Conservation (phyloP, 1,140 invertebrate species). For the Listronotus bonariensis region DNA sequence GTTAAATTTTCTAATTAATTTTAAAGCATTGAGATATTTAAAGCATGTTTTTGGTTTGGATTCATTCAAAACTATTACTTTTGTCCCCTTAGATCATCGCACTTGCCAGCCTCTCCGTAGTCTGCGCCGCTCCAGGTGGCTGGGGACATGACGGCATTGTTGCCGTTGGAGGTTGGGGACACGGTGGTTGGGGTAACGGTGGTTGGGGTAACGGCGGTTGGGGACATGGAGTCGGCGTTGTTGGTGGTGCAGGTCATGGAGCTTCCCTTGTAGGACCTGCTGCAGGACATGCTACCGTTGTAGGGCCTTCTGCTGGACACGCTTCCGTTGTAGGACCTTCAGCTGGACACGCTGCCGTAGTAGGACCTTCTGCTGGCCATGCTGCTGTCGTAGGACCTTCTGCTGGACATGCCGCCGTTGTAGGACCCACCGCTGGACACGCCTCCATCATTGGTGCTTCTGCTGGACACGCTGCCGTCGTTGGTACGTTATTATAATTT, state of each 20-base stretch:
- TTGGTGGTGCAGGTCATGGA: neutral
- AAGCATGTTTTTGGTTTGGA: no score
- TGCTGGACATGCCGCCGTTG: slow-evolving; percentile 20
- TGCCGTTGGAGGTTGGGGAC: slow-evolving; percentile 9
- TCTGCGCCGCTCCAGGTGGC: slow-evolving; percentile 29
- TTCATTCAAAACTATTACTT: no score
- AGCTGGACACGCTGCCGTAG: slow-evolving; percentile 12
- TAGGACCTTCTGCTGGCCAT: slow-evolving; percentile 1
- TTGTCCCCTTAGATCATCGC: slow-evolving; percentile 31
- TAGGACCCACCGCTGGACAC: no score
- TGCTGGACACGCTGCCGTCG: slow-evolving; percentile 6
- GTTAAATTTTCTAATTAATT: no score
- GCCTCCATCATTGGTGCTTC: slow-evolving; percentile 9
- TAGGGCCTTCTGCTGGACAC: neutral
- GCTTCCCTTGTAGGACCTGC: slow-evolving; percentile 9
- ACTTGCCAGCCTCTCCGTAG: slow-evolving; percentile 24
- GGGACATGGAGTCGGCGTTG: neutral
- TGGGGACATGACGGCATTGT: neutral
- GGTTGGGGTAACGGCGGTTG: no score
- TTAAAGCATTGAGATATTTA: no score
- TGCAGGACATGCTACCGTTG: neutral
- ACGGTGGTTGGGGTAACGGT: neutral
- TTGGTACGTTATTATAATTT: no score
- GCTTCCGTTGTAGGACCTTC: slow-evolving; percentile 23
- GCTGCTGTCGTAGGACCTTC: slow-evolving; percentile 9